Evolutionary conservation across 1,140 invertebrate genomes (phyloP).

Genomic region (Drosophila yakuba): DNA sequence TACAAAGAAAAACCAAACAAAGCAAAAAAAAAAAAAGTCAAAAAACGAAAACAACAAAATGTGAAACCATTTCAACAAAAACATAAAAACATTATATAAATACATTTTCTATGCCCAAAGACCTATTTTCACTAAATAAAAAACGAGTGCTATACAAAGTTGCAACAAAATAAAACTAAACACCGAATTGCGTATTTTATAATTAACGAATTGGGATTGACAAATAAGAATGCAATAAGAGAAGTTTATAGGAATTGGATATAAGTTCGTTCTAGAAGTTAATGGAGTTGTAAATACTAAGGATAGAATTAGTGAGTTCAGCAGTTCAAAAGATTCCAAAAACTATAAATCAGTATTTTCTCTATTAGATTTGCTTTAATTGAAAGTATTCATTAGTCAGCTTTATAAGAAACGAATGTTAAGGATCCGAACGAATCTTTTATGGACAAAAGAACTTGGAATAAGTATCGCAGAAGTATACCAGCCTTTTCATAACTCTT

Average conservation of each 20-base stretch:
- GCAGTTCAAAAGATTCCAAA: background rate
- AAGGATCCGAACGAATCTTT: background rate
- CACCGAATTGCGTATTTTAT: conserved; percentile 50
- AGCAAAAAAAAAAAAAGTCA: conserved; percentile 7
- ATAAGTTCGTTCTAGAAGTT: background rate
- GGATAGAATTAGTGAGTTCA: background rate
- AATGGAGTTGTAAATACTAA: conserved; percentile 15
- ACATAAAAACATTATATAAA: conserved; percentile 37
- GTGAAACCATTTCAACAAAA: conserved; percentile 30
- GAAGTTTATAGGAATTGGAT: background rate
- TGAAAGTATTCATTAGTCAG: background rate
- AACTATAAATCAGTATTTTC: too few relatives aligned
- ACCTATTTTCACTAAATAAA: conserved; percentile 54
- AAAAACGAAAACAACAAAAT: conserved; percentile 21
- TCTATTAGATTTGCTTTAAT: background rate
- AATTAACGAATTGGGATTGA: conserved; percentile 17
- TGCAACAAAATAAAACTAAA: conserved; percentile 20
- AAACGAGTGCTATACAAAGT: conserved; percentile 28
- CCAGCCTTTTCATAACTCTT: conserved; percentile 21
- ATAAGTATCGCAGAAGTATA: conserved; percentile 34
- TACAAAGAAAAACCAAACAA: conserved; percentile 10
- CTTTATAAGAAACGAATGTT: too few relatives aligned
- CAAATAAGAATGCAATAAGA: background rate
- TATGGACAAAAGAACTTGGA: conserved; percentile 22
- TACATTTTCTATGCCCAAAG: conserved; percentile 26